These are phyloP conservation scores for Syngnathus rostellatus DNA, from an alignment of 2,797 vertebrate species.

Conservation along the genomic window DNA sequence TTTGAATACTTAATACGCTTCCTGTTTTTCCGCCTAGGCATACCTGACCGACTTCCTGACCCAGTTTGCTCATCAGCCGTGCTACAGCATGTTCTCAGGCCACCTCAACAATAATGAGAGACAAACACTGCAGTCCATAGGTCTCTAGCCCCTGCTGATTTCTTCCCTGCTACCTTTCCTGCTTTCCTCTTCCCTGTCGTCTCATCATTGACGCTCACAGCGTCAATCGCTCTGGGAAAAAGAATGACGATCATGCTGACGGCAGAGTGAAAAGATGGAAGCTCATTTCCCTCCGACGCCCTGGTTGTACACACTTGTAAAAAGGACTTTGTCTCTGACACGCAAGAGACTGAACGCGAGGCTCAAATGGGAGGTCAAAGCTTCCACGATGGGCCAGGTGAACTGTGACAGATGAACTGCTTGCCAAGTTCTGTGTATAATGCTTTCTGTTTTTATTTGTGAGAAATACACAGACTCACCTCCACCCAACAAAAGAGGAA, in stretches of 20 bases:
- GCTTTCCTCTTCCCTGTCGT: slow-evolving; percentile 11
- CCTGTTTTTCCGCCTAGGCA: slow-evolving; percentile 63
- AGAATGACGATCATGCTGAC: neutral
- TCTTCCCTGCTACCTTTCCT: slow-evolving; percentile 12
- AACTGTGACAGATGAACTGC: slow-evolving; percentile 36
- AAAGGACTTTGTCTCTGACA: slow-evolving; percentile 5
- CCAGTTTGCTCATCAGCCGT: slow-evolving; percentile 96
- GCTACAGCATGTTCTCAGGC: slow-evolving; percentile 91
- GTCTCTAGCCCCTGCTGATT: slow-evolving; percentile 71
- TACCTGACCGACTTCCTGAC: slow-evolving; percentile 96
- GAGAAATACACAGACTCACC: slow-evolving; percentile 27
- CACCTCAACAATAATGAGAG: slow-evolving; percentile 90
- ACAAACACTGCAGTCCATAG: slow-evolving; percentile 87
- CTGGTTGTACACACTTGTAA: slow-evolving; percentile 22
- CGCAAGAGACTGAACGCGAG: slow-evolving; percentile 17
- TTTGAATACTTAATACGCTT: neutral
- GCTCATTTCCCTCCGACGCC: slow-evolving; percentile 30
- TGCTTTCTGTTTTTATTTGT: slow-evolving; percentile 46
- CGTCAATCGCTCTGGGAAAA: neutral
- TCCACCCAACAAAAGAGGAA: slow-evolving; percentile 37
- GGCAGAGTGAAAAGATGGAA: slow-evolving; percentile 14
- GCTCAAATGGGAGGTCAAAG: slow-evolving; percentile 14
- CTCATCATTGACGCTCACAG: slow-evolving; percentile 16
- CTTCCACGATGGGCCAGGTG: slow-evolving; percentile 23
- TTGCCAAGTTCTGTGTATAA: slow-evolving; percentile 46